Evolutionary conservation across 2,888 invertebrate genomes (phyloP), one percentile per base, ranked within the genome.

Genomic region (Epinotia ramella): DNA sequence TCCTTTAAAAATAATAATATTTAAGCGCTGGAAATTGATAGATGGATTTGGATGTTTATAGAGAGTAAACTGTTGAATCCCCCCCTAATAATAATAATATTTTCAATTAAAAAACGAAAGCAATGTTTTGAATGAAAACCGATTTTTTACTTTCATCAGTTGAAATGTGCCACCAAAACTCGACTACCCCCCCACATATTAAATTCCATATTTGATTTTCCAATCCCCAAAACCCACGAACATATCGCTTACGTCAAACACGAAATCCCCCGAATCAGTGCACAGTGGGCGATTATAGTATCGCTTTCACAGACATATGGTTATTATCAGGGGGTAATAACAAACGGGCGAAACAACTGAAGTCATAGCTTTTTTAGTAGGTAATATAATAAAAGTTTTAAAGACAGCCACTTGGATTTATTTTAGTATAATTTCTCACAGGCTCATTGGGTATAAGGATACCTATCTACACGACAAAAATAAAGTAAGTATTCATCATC

Each of bases 301-400:
- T 72, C 62, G 24, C 56, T 64, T 72, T 64, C 71, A 59, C 65
- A 46, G 18, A 60, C 69, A 69, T 69, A 59, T 69, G 69, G 69
- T 69, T 69, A 69, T 69, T 69, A n/a, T 69, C 69, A 40, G 59
- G 69, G 69, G 59, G 59, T 69, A 69, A 69, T 69, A 69, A 69
- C 60, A 69, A 24, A 69, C 69, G 59, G 59, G 57, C 57, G 57
- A 67, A 65, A 65, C 46, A 16, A n/a, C 62, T 40, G 11, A 33
- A 12, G 53, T 56, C 18, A 57, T 67, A 40, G 57, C 7, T 49
- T 40, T 59, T 24, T 40, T 57, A 20, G 60, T 40, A n/a, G n/a
- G n/a, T n/a, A 69, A 60, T 69, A 24, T 33, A 12, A 40, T 7
- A 28, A 16, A 16, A 60, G 24, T 13, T 24, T 60, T 20, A 20